Percentiles rank a stretch among this genome's conserved stretches.
Conservation (phyloP, 2,888 invertebrate genomes). For the Dasypolia templi region DNA sequence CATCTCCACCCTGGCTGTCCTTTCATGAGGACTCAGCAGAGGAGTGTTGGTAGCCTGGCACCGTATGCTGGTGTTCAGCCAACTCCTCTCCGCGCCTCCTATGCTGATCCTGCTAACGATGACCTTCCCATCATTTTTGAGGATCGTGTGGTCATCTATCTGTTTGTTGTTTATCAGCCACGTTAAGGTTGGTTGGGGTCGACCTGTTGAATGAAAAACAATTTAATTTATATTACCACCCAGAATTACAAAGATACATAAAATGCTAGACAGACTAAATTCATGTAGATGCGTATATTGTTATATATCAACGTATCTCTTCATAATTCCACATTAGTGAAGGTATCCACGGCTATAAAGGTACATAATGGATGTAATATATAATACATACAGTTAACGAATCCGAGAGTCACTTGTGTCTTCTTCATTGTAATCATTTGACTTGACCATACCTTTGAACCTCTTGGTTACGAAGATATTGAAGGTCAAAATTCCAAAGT, state of each 20-base stretch:
- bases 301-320: background rate
- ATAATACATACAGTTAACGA: no score
- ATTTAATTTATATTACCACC: no score
- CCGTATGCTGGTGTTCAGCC: slow-evolving; percentile 95
- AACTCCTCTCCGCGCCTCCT: slow-evolving; percentile 93
- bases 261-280: background rate
- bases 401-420: no score
- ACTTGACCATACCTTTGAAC: no score
- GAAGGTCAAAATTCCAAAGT: no score
- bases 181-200: slow-evolving; percentile 94
- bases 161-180: slow-evolving; percentile 95
- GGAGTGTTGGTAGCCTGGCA: slow-evolving; percentile 96
- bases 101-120: slow-evolving; percentile 94
- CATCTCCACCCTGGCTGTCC: slow-evolving; percentile 95
- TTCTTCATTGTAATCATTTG: no score
- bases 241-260: background rate
- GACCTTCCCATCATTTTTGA: slow-evolving; percentile 92
- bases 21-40: slow-evolving; percentile 94
- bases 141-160: slow-evolving; percentile 92
- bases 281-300: background rate
- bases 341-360: background rate
- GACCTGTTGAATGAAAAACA: slow-evolving; percentile 89
- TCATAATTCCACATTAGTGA: background rate
- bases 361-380: no score
- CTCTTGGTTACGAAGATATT: no score